Base-by-base conservation (phyloP, 92 coral and sea anemone genomes). In the Pocillopora grandis region DNA sequence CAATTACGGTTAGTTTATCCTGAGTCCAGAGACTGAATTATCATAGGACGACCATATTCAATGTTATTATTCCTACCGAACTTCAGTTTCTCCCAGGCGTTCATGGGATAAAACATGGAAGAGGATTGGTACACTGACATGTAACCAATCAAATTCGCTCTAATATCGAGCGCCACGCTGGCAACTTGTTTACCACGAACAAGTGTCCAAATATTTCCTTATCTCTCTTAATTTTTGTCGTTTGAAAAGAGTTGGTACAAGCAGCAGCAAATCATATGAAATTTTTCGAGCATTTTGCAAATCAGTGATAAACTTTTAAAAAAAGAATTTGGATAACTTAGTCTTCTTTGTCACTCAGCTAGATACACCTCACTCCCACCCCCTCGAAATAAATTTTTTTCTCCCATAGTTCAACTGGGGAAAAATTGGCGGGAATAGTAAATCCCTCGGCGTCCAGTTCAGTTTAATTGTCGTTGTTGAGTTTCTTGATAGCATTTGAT, bases 351-450 rank as follows among this genome's bases (percentile, higher is more conserved):
- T 42, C 52, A 68, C 48, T 68, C 19, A 18, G 72, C 19, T 14
- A 11, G 7, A 3, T 13, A 35, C 36, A 9, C 87, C 21, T 15
- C 21, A 55, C 69, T 48, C 61, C 76, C 67, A 66, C 83, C 23
- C 9, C 61, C 27, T 31, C 6, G 7, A 74, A 62, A 2, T 3
- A 58, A 12, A 58, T 67, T 83, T 63, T 27, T 66, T 33, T 64
- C 66, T 84, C 83, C 88, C 88, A 84, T 58, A 76, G 77, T 77
- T 37, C 88, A 66, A 18, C 37, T 12, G 21, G 36, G 72, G 83
- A 42, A 76, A 68, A 84, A 84, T 76, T 84, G 88, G 88, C 88
- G 88, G 88, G 88, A 84, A 84, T 76, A 76, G 88, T 84, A 84
- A 84, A 84, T 76, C 77, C 83, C 83, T 37, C 33, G 79, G 86